Base-by-base conservation (phyloP, 1,140 invertebrate species). In the Globodera rostochiensis region DNA sequence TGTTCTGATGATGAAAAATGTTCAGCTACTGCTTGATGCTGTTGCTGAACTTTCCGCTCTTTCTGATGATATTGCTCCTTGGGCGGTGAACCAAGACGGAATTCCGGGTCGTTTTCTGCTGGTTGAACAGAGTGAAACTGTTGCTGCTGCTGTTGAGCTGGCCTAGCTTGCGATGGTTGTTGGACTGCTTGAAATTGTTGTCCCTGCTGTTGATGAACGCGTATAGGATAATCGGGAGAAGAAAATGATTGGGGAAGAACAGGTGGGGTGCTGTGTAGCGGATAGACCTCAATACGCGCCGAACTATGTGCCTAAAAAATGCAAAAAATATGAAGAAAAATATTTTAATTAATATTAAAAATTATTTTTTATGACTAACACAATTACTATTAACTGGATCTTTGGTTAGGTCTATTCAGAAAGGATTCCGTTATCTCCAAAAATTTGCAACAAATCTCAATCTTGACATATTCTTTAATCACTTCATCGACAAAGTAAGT, bases 211-310 rank as follows among this genome's bases (percentile, higher is more conserved):
- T 80, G 50, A 57, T 47, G 57, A 36, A 5, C 49, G 36, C 19
- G 47, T n/a, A 66, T 49, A 11, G 57, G 60, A 50, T 82, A 11
- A 49, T 6, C 78, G 6, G 66, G 57, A 21, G 67, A 36, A 80
- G 53, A 60, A 25, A 67, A 25, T n/a, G 73, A 15, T 64, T 64
- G 57, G 25, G 49, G n/a, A 46, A 60, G 64, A 36, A 67, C 74
- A 5, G 73, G 45, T 25, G 67, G 78, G 66, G 64, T 84, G 73
- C 70, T 75, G 78, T 70, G 83, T 66, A 88, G 78, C 19, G 88
- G 88, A 79, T 84, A 88, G 67, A 88, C 87, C 74, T 90, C 88
- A 77, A 88, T 87, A 53, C 82, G 85, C 69, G 84, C 87, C 57
- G 84, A 83, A 83, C 83, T 84, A 80, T 88, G 83, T 50, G 84